phyloP scores from a whole-genome alignment of 1,140 invertebrate species.

The Bilobella aurantiaca region DNA sequence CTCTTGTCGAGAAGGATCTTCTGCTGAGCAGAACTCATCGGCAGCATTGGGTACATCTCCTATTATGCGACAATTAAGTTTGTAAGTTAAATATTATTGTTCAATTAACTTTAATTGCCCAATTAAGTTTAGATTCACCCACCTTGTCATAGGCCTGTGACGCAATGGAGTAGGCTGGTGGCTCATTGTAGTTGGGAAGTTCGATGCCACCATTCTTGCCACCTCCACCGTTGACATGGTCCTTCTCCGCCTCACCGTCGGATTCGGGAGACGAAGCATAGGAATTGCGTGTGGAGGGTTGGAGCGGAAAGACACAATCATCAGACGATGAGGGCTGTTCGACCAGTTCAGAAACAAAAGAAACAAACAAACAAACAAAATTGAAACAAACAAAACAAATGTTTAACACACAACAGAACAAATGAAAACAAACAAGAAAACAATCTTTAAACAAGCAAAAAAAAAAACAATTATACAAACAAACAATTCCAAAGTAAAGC shows the following conservation, averaged over 20 bases:
- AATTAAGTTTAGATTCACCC: not conserved
- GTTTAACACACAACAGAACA: no score
- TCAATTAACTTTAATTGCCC: conserved; percentile 4
- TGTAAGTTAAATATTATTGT: not conserved
- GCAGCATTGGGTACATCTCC: not conserved
- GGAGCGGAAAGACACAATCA: conserved; percentile 81
- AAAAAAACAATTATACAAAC: no score
- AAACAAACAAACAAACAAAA: conserved; percentile 12
- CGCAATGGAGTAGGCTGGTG: conserved; percentile 58
- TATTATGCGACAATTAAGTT: not conserved
- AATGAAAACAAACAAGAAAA: no score
- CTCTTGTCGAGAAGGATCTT: conserved; percentile 7
- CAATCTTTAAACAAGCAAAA: no score
- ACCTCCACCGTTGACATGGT: conserved; percentile 5
- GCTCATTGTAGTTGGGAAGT: conserved; percentile 48
- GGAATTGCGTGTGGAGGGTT: conserved; percentile 84
- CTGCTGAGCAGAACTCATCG: conserved; percentile 16
- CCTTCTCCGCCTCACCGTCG: conserved; percentile 60
- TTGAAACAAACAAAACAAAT: not conserved
- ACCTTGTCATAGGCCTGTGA: not conserved
- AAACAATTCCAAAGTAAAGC: no score
- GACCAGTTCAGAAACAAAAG: not conserved
- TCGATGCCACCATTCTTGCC: conserved; percentile 23
- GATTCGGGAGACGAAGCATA: conserved; percentile 92
- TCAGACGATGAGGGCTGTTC: conserved; percentile 56